Evolutionary conservation across 2,888 invertebrate species (phyloP), one percentile per base, ranked within the genome.

Genomic region (Drosophila putrida): DNA sequence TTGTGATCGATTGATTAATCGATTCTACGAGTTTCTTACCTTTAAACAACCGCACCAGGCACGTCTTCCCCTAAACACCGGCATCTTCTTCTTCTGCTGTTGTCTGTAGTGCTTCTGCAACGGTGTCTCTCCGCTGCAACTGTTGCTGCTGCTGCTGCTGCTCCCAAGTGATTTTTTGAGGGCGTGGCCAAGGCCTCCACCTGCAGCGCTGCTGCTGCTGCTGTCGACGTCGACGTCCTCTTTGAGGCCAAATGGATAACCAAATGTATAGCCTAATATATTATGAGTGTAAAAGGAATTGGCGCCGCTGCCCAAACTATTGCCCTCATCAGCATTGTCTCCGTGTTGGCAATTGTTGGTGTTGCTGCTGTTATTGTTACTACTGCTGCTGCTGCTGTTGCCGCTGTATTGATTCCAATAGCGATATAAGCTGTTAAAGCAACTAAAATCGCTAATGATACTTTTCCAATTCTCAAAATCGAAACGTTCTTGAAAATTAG

Each of bases 1-100:
- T 20, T 20, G 20, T 20, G 20, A 20, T 20, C 3, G 20, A 20
- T 20, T n/a, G n/a, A n/a, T n/a, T n/a, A 20, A 20, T 20, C 13
- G 38, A 38, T 13, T 13, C 20, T 9, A 0, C 0, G 6, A 15
- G 15, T 4, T 15, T 39, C 8, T 93, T 91, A 97, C 97, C 95
- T 97, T 96, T 77, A 97, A 93, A 91, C 97, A 97, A 89, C 97
- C 96, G 94, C 97, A 97, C 94, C 94, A 94, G 65, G 91, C 93
- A 90, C 95, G 94, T 88, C 94, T 94, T 71, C 95, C 93, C 10
- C 93, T 85, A 71, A 93, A 93, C 28, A 95, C 95, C 91, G 96
- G 96, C 96, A 96, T 95, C 83, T 93, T 93, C 70, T 91, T 91
- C 71, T 92, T 92, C 70, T 93, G 92, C 72, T 92, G 93, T 58